phyloP scores from a whole-genome alignment of 2,113 vertebrate genomes.

The Octodon degus region DNA sequence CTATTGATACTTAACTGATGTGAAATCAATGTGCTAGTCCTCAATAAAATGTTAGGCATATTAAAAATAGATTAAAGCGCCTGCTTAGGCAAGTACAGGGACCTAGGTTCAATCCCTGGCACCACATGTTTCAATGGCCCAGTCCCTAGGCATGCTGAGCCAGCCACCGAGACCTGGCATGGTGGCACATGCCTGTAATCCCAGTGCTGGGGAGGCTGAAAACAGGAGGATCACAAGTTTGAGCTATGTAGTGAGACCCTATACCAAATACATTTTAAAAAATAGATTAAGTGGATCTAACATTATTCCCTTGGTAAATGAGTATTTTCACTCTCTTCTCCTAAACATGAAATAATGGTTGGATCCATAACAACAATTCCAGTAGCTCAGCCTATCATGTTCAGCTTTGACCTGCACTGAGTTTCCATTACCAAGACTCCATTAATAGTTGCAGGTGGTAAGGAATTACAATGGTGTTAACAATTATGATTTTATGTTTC shows the following conservation, averaged over 20 bases:
- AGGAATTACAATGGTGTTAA: not conserved
- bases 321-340: not conserved
- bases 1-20: not conserved
- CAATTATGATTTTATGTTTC: conserved; percentile 16
- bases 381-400: not conserved
- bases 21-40: not conserved
- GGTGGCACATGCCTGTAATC: no score
- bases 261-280: not conserved
- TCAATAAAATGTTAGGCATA: not conserved
- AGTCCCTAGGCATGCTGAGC: no score
- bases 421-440: not conserved
- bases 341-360: not conserved
- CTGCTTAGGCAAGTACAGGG: no score
- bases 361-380: not conserved
- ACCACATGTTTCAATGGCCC: no score
- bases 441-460: not conserved
- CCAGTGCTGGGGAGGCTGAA: no score
- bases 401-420: not conserved
- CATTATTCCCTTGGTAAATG: not conserved
- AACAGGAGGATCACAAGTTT: no score
- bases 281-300: not conserved
- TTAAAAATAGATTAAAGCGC: not conserved
- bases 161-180: no score
- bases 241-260: no score
- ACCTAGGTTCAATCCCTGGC: no score